phyloP scores from a whole-genome alignment of 1,140 invertebrate species.

The Reticulitermes speratus region DNA sequence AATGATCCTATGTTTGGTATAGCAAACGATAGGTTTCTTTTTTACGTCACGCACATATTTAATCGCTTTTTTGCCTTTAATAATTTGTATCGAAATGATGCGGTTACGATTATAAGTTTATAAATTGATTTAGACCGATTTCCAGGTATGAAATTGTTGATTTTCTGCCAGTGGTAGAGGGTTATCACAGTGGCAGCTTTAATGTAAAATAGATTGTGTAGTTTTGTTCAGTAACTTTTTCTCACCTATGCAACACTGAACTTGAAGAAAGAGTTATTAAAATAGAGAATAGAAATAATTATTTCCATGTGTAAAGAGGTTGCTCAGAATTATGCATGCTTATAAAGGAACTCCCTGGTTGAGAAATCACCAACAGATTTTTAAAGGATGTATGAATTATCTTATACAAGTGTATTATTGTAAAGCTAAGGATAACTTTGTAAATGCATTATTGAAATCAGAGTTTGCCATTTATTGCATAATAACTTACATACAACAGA shows the following conservation, averaged over 20 bases:
- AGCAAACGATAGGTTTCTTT: too few relatives aligned
- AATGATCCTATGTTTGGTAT: too few relatives aligned
- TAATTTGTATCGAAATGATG: not conserved
- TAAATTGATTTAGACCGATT: not conserved
- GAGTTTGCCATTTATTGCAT: not conserved
- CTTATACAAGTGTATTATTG: not conserved
- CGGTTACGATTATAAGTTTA: not conserved
- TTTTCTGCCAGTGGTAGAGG: not conserved
- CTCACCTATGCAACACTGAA: not conserved
- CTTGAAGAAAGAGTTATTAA: not conserved
- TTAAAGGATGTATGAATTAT: not conserved
- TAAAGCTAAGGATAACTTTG: not conserved
- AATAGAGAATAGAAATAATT: not conserved
- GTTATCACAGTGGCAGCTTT: not conserved
- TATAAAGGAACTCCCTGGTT: not conserved
- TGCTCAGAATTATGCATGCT: not conserved
- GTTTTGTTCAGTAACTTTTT: not conserved
- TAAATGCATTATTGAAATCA: not conserved
- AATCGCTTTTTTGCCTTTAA: not conserved
- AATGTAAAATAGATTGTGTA: not conserved
- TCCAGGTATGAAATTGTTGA: not conserved
- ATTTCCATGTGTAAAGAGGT: not conserved
- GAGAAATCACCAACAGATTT: conserved; percentile 2
- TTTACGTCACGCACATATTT: too few relatives aligned
- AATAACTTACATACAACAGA: not conserved